Base-by-base conservation (phyloP, 2,888 invertebrate genomes). In the Orchesella flavescens region DNA sequence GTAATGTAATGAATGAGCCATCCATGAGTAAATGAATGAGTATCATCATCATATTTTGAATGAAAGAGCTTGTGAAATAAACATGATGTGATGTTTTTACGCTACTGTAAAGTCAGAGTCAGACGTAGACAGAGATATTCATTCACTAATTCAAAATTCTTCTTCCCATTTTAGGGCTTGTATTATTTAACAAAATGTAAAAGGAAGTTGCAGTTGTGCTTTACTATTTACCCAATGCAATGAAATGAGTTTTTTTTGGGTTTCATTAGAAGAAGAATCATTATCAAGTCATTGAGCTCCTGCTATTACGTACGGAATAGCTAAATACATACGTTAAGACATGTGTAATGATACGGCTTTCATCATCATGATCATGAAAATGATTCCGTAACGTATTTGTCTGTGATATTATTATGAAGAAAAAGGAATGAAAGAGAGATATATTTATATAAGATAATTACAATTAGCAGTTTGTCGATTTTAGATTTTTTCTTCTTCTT, bases 401-500 rank as follows among this genome's bases (percentile, higher is more conserved):
- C n/a, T 34, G 34, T 4, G n/a, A n/a, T n/a, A n/a, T n/a, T n/a
- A n/a, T n/a, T n/a, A n/a, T n/a, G n/a, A n/a, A n/a, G n/a, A n/a
- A n/a, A n/a, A n/a, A n/a, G n/a, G n/a, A 4, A 34, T 34, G 34
- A 34, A 34, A 34, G 34, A 34, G 34, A 34, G 2, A 34, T 34
- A n/a, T n/a, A n/a, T n/a, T n/a, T n/a, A 34, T 34, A 34, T 34
- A 13, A 17, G 66, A 24, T 66, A 69, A 49, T 53, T 69, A 53
- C 69, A 69, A 69, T 69, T 69, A 69, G 69, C 69, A 46, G 66
- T 69, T 69, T 69, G 53, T 69, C 69, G 69, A 69, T 53, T 49
- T 44, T 34, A 43, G 7, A n/a, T n/a, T n/a, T 66, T 44, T 17
- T n/a, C n/a, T 17, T 34, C 7, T 34, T 34, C 34, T 7, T 34